Base-by-base conservation (phyloP, 2,888 invertebrate species). In the Athalia rosae region DNA sequence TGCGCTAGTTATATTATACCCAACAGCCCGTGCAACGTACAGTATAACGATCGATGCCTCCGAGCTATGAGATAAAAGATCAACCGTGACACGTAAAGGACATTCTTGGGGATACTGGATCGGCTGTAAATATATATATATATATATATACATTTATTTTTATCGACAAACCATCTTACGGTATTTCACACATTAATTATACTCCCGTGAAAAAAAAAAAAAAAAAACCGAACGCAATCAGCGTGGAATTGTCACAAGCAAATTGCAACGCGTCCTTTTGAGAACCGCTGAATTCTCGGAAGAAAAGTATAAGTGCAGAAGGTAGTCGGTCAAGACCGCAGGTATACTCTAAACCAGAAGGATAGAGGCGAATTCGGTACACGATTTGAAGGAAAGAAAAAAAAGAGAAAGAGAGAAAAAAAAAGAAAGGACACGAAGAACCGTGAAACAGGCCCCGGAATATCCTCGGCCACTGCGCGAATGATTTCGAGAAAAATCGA, bases 251-350 rank as follows among this genome's bases (percentile, higher is more conserved):
- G 28, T 28, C 28, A 2, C 1, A 28, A 28, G 28, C 28, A 28
- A 28, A 28, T 28, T 28, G 28, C 28, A 28, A 28, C 28, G 28
- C 28, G 71, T 58, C 8, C 71, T 71, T 43, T 74, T 74, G 74
- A 74, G 74, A 61, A 61, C 74, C 74, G n/a, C 74, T 74, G 74
- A n/a, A 6, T 74, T 74, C 74, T 13, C 47, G 48, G 74, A 74
- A 74, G 47, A 74, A n/a, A n/a, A 62, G 41, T 59, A 69, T 48
- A 59, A 63, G 48, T 4, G 62, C 41, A 11, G 50, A 66, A 15
- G 66, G 6, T 47, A n/a, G 15, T 41, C 74, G 13, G 28, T 13
- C 61, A 8, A 13, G 15, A 28, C n/a, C 61, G 11, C 47, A 47
- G 74, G 62, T 48, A 61, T 45, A 13, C 45, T n/a, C 58, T 50